Base-by-base conservation (phyloP, 2,888 invertebrate species). In the Diarsia brunnea region DNA sequence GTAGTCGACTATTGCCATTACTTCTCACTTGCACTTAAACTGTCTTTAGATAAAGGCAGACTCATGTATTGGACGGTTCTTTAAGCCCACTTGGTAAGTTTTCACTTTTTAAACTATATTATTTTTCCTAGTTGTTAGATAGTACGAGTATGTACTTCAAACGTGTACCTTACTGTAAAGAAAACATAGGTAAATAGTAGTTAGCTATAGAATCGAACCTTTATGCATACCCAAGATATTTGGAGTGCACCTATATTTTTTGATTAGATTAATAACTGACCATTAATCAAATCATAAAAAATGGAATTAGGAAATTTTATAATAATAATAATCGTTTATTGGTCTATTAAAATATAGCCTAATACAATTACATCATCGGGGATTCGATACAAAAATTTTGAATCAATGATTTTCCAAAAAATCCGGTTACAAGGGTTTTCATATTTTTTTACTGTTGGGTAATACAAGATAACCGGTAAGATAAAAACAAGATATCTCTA, bases 21-120 rank as follows among this genome's bases (percentile, higher is more conserved):
- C 82, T 79, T 85, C 81, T 88, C 89, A 88, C 88, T 81, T 81
- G 90, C 91, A 90, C 87, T 24, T 63, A 75, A 68, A 64, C 68
- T 86, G 69, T 75, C 81, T 81, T 69, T 82, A 82, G 83, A 61
- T 60, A 55, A 53, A 55, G 71, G 75, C 80, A 69, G 66, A 74
- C 38, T 81, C 67, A 81, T 84, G 63, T 63, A 24, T 67, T 64
- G 81, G 82, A 79, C 38, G 51, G 31, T 27, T 16, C 64, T 24
- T 27, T n/a, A 27, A 43, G 8, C 12, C n/a, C 4, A 64, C 12
- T 64, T 82, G 90, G 90, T 90, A 88, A 90, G 90, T 90, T 72
- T 47, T 73, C 71, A 75, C 43, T 58, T 63, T 72, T 64, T 51
- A 2, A 53, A 45, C n/a, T 81, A 43, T 12, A 0, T 74, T 21